Evolutionary conservation across 2,888 invertebrate species (phyloP), one percentile per base, ranked within the genome.

Genomic region (Philereme vetulata): DNA sequence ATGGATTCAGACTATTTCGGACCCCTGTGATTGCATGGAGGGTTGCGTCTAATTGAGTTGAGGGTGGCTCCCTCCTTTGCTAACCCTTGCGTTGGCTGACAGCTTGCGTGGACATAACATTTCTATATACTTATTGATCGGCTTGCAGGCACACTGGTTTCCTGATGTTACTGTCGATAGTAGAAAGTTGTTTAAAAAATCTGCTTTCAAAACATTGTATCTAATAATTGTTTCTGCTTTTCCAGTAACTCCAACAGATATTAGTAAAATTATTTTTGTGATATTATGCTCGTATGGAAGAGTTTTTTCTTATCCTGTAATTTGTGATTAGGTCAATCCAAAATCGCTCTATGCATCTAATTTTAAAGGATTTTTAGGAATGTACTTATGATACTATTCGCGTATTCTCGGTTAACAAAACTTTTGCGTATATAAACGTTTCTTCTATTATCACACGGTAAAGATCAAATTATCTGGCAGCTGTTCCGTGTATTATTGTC

Each of bases 1-100:
- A 43, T 52, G 32, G 33, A 38, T 32, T n/a, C 7, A 32, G 46
- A 21, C 36, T 42, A 7, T 10, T n/a, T 43, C 45, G 45, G 34
- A 48, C 47, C 55, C 55, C 62, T 49, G 61, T 60, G 61, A 64
- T 70, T 66, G 68, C 69, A 64, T 62, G 58, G 56, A 60, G 72
- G 72, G 69, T 72, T 72, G 67, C 72, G 71, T 70, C 60, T 70
- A 66, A 72, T 71, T 69, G 65, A 67, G 67, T 63, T 36, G 59
- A 60, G 70, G 68, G 57, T 59, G 60, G 45, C 62, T 50, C 72
- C 71, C 67, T 64, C 32, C 40, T 38, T 54, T 46, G 51, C 48
- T 52, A 60, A 64, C 71, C 71, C 71, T 70, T 68, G 67, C 68
- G 66, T 62, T 60, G 35, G 61, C 49, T 57, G 65, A 58, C 69